Evolutionary conservation across 1,140 invertebrate species (phyloP).

Genomic region (Drosophila oshimai): DNA sequence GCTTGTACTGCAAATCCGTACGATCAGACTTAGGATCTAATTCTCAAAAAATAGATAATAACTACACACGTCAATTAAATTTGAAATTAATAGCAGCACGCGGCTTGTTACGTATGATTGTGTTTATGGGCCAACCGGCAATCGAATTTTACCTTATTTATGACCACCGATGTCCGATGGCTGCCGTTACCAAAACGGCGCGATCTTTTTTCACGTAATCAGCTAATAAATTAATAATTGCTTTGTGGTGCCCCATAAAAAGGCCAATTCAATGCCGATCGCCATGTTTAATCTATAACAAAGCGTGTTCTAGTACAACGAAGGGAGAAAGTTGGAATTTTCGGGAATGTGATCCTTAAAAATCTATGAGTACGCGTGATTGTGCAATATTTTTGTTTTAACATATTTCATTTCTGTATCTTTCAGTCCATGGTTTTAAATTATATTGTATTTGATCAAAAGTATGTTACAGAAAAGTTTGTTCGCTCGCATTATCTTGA

Average conservation of each 20-base stretch:
- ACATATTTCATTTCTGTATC: too few species aligned
- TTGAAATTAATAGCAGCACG: background rate
- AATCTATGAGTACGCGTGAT: too few species aligned
- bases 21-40: background rate
- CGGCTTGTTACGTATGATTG: constrained; percentile 19
- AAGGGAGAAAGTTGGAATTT: constrained; percentile 3
- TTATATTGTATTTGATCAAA: too few species aligned
- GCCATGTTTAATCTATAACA: background rate
- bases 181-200: constrained; percentile 18
- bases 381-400: too few species aligned
- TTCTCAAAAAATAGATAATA: background rate
- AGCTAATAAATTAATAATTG: constrained; percentile 35
- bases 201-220: constrained; percentile 24
- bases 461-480: too few species aligned
- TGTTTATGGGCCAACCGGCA: constrained; percentile 11
- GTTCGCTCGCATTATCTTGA: too few species aligned
- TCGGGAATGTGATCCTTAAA: background rate
- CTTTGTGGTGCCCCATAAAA: constrained; percentile 18
- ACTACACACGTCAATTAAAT: too few species aligned
- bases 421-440: too few species aligned
- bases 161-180: constrained; percentile 24
- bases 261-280: constrained; percentile 20
- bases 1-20: too few species aligned
- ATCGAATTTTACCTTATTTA: constrained; percentile 51
- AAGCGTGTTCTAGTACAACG: background rate